phyloP scores from a whole-genome alignment of 1,140 invertebrate genomes.

The Euwallacea fornicatus region DNA sequence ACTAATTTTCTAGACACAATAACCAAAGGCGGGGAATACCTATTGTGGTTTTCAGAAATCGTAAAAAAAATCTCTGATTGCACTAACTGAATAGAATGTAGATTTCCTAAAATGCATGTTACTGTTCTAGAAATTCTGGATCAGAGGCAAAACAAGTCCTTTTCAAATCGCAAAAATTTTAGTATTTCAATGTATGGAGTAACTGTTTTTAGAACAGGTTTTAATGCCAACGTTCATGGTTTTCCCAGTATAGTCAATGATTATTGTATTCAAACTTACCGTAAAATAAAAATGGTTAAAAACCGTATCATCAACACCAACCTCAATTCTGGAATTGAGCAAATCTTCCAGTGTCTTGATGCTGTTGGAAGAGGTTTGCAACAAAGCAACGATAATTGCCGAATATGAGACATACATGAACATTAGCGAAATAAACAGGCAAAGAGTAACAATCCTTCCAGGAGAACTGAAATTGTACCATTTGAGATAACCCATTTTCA shows the following conservation, averaged over 20 bases:
- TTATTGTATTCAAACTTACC: conserved; percentile 51
- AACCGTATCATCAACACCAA: conserved; percentile 65
- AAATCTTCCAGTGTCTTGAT: conserved; percentile 63
- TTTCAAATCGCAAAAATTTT: no score
- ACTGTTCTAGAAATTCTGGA: no score
- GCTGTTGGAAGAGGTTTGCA: conserved; percentile 64
- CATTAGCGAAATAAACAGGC: conserved; percentile 57
- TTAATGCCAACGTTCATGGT: no score
- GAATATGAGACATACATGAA: conserved; percentile 64
- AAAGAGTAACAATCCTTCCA: conserved; percentile 57
- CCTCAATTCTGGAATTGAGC: conserved; percentile 61
- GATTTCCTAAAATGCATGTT: no score
- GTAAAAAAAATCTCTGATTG: no score
- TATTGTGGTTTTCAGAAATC: no score
- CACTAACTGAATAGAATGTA: no score
- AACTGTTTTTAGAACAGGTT: no score
- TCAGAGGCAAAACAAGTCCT: no score
- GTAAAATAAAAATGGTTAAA: conserved; percentile 67
- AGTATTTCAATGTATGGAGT: no score
- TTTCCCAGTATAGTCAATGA: neutral
- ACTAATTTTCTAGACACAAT: no score
- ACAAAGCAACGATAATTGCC: conserved; percentile 66
- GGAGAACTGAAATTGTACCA: conserved; percentile 36
- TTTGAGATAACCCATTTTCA: neutral
- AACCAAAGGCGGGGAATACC: no score